Base-by-base conservation (phyloP, 1,140 invertebrate genomes). In the Ditylenchus dipsaci region DNA sequence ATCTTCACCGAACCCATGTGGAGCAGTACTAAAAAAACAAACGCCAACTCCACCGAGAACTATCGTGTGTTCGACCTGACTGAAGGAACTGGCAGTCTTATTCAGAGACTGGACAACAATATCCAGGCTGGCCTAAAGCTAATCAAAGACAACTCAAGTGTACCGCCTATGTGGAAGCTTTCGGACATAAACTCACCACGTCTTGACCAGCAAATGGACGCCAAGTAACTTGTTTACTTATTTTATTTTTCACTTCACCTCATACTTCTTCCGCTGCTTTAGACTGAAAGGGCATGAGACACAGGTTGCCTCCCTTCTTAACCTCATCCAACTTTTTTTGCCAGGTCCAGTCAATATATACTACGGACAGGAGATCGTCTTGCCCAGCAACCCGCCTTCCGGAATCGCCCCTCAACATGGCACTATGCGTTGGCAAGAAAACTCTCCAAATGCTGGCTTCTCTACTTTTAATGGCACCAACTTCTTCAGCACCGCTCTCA, bases 261-360 rank as follows among this genome's bases (percentile, higher is more conserved):
- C n/a, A n/a, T n/a, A n/a, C n/a, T 38, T 11, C 11, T 38, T 38
- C 11, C 33, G 11, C 11, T 5, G 3, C 8, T 65, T 66, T 19
- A 65, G 63, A 11, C 17, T 56, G 42, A 27, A 29, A 56, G 57
- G 45, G 1, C 63, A 65, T 29, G 27, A 21, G 7, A 65, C 23
- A 19, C 63, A 65, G 45, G 57, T 63, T 29, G n/a, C 57, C 17
- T 49, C 63, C 7, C n/a, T 65, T 63, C 26, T 65, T 11, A 59
- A 19, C 15, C 42, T 65, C 17, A 56, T 65, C 42, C 63, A 65
- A 38, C 56, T 65, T 1, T 59, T 65, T 15, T 65, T 65, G 42
- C 63, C 63, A 19, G 63, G 63, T 38, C 63, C 63, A 19, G 57
- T 65, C n/a, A 65, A n/a, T n/a, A 58, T 65, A 19, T 65, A 65